Evolutionary conservation across 1,140 invertebrate species (phyloP), one percentile per base, ranked within the genome.

Genomic region (Akabosia matsudoensis): DNA sequence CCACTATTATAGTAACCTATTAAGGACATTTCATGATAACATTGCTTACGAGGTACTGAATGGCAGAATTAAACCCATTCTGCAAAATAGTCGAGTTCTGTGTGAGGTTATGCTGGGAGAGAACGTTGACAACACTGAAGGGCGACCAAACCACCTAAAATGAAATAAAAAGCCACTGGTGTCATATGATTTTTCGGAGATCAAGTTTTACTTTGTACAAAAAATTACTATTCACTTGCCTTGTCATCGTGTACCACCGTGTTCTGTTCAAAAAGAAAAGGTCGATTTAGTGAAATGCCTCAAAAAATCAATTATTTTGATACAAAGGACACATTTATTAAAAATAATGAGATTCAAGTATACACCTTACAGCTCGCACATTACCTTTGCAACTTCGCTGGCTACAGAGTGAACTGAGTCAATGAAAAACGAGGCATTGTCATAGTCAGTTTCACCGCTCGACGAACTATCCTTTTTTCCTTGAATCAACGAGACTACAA

Each of bases 111-210:
- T 67, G 61, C 1, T 76, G 51, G 0, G 80, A 76, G 1, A 81
- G 54, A 16, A 79, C 78, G 56, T 81, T 81, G 52, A 79, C 80
- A 0, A 79, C 80, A 52, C 74, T 78, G 75, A 64, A 81, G 1
- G 80, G 80, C 14, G 75, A 77, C 80, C 80, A 81, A 1, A 81
- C 77, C 16, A 81, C 78, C n/a, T n/a, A n/a, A n/a, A n/a, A n/a
- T n/a, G n/a, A n/a, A n/a, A n/a, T 54, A n/a, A n/a, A n/a, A n/a
- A n/a, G n/a, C n/a, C n/a, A n/a, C n/a, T 74, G 75, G 33, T 54
- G n/a, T n/a, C n/a, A n/a, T n/a, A n/a, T n/a, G n/a, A n/a, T n/a
- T n/a, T n/a, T n/a, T n/a, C n/a, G n/a, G n/a, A n/a, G n/a, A n/a
- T n/a, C n/a, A n/a, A n/a, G n/a, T n/a, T n/a, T n/a, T n/a, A n/a